Base-by-base conservation (phyloP, 1,140 invertebrate genomes). In the Diachasma alloeum region DNA sequence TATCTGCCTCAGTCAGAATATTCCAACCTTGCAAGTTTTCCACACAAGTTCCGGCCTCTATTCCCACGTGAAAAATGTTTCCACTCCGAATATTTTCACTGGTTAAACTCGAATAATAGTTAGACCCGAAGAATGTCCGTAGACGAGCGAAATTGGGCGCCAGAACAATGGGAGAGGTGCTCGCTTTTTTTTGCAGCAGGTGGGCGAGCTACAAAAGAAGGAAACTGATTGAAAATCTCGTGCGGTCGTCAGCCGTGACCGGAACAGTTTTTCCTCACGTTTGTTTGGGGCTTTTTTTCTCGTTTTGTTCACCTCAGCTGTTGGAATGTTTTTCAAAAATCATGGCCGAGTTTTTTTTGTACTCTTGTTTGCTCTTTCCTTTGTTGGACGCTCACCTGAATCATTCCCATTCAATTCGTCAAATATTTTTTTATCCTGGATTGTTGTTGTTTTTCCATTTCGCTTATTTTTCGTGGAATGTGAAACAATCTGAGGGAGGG, bases 81-180 rank as follows among this genome's bases (percentile, higher is more conserved):
- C 67, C 72, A 74, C 72, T 70, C 53, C 15, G 68, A 78, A 75
- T 66, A 78, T 78, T 17, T 78, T 78, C 73, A 53, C 46, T 69
- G 22, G 77, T 75, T 26, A 75, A 75, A 63, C 72, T 37, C 48
- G 68, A 78, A 78, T 74, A 78, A 75, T 72, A 68, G 77, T 31
- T 42, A 31, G 42, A 11, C 17, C 36, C 10, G 53, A 59, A 70
- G 74, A 68, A 42, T 68, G 66, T 37, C 11, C 26, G 36, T 53
- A 36, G 46, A 72, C 31, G 71, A 56, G 71, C 19, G 13, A 72
- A 72, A 72, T 72, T 53, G 71, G 24, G 15, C 71, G 36, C 24
- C 53, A 26, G 71, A 15, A 39, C 24, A 72, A 56, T 48, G 46
- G 31, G 31, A 6, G 37, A 42, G 36, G 39, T 42, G 5, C 66